Percentiles rank a stretch among this genome's conserved stretches.
Evolutionary conservation across 1,140 invertebrate genomes (phyloP).

Genomic region (Agrypnia vestita): DNA sequence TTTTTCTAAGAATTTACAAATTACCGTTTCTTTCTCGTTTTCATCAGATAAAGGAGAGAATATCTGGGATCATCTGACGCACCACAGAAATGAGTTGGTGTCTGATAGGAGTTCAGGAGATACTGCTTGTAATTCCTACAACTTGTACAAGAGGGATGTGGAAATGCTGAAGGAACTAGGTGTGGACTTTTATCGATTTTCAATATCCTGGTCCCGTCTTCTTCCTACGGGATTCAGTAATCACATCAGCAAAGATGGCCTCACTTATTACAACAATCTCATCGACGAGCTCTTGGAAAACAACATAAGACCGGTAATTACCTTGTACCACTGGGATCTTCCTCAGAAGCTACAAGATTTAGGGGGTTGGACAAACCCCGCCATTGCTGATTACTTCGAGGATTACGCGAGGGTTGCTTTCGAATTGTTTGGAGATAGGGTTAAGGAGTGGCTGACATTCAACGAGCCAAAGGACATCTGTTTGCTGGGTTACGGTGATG

Average conservation of each 20-base stretch:
- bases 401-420: slow-evolving; percentile 66
- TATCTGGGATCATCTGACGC: slow-evolving; percentile 64
- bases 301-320: slow-evolving; percentile 70
- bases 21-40: slow-evolving; percentile 10
- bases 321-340: slow-evolving; percentile 74
- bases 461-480: slow-evolving; percentile 69
- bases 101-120: slow-evolving; percentile 66
- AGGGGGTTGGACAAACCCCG: slow-evolving; percentile 73
- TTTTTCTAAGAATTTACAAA: not conserved
- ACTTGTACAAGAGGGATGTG: slow-evolving; percentile 72
- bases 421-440: slow-evolving; percentile 66
- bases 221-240: slow-evolving; percentile 72
- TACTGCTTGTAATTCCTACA: slow-evolving; percentile 68
- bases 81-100: slow-evolving; percentile 62
- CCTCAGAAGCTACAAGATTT: slow-evolving; percentile 70
- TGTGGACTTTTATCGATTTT: slow-evolving; percentile 76
- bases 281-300: slow-evolving; percentile 71
- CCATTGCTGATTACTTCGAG: slow-evolving; percentile 70
- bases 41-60: slow-evolving; percentile 64
- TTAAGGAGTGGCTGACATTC: slow-evolving; percentile 65
- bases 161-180: slow-evolving; percentile 68
- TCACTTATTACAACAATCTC: slow-evolving; percentile 75
- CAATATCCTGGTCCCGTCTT: slow-evolving; percentile 76
- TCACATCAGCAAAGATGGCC: slow-evolving; percentile 70
- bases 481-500: slow-evolving; percentile 67